Percentiles rank a stretch among this genome's conserved stretches.
These are phyloP conservation scores for Eristalinus sepulchralis DNA, from an alignment of 2,888 invertebrate genomes.

Conservation along the genomic window DNA sequence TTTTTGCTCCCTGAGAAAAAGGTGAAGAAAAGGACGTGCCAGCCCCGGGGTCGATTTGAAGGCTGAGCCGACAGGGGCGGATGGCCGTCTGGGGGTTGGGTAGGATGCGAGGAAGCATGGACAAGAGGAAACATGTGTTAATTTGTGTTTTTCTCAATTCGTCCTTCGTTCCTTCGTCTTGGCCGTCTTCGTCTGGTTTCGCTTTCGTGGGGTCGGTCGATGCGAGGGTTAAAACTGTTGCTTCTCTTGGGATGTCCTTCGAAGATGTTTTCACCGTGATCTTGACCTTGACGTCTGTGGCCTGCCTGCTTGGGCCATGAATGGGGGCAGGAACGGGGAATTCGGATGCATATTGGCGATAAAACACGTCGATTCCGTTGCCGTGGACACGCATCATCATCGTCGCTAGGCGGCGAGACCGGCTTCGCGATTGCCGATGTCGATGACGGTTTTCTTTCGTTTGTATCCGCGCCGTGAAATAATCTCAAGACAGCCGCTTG, in stretches of 20 bases:
- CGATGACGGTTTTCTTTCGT: neutral
- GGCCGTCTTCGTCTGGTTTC: neutral
- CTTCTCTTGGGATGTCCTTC: slow-evolving; percentile 49
- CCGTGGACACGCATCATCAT: neutral
- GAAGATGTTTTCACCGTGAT: slow-evolving; percentile 40
- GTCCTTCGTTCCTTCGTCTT: neutral
- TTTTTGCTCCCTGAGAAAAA: slow-evolving; percentile 35
- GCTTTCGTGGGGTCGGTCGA: neutral
- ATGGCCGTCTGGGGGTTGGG: neutral
- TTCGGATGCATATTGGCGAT: neutral
- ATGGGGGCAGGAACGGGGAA: neutral
- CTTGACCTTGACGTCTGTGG: slow-evolving; percentile 55
- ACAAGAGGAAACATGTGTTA: slow-evolving; percentile 63
- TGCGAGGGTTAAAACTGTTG: slow-evolving; percentile 44
- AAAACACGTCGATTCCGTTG: neutral
- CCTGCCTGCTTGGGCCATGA: neutral
- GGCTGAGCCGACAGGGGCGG: neutral
- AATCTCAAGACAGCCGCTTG: slow-evolving; percentile 2
- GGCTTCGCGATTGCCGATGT: neutral
- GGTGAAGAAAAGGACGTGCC: slow-evolving; percentile 30
- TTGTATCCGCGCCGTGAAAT: neutral
- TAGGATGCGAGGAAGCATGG: slow-evolving; percentile 16
- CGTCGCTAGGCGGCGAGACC: neutral
- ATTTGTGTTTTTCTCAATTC: slow-evolving; percentile 45
- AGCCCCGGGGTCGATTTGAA: neutral